A percentile compares a stretch with the other conserved stretches of the same genome.
These are phyloP conservation scores for Palythoa heliodiscus DNA, from an alignment of 92 coral and sea anemone genomes.

Conservation along the genomic window DNA sequence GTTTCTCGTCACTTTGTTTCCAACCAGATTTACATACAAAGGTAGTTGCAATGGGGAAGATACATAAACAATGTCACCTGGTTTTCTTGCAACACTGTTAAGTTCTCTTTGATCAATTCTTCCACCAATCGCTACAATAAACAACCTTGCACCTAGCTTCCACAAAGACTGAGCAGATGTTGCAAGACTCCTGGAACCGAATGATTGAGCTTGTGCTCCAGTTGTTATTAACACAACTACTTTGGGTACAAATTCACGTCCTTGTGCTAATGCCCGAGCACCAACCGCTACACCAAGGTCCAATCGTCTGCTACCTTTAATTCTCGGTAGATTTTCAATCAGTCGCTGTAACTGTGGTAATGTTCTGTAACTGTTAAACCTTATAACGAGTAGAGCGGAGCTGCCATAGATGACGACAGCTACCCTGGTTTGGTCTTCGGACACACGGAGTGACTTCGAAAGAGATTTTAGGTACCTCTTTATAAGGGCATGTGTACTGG, in stretches of 20 bases:
- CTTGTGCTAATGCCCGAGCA: slow-evolving; percentile 59
- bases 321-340: slow-evolving; percentile 26
- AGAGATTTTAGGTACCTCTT: slow-evolving; percentile 72
- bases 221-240: slow-evolving; percentile 74
- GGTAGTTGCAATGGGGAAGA: neutral
- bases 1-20: slow-evolving; percentile 14
- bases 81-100: slow-evolving; percentile 55
- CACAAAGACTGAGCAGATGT: slow-evolving; percentile 66
- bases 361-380: slow-evolving; percentile 59
- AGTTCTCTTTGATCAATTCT: slow-evolving; percentile 60
- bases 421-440: slow-evolving; percentile 66
- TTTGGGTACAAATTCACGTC: slow-evolving; percentile 72
- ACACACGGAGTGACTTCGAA: slow-evolving; percentile 62
- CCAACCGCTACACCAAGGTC: slow-evolving; percentile 69
- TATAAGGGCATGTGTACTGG: slow-evolving; percentile 47
- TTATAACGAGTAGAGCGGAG: slow-evolving; percentile 56
- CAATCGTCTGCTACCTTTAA: slow-evolving; percentile 60
- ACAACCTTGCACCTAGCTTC: slow-evolving; percentile 64
- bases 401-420: slow-evolving; percentile 79
- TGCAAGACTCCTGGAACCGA: slow-evolving; percentile 59
- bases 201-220: slow-evolving; percentile 71
- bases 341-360: slow-evolving; percentile 42
- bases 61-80: slow-evolving; percentile 53
- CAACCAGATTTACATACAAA: slow-evolving; percentile 13
- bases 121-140: slow-evolving; percentile 70